Evolutionary conservation across 2,113 vertebrate genomes (phyloP).

Genomic region (Dryoscopus gambensis): DNA sequence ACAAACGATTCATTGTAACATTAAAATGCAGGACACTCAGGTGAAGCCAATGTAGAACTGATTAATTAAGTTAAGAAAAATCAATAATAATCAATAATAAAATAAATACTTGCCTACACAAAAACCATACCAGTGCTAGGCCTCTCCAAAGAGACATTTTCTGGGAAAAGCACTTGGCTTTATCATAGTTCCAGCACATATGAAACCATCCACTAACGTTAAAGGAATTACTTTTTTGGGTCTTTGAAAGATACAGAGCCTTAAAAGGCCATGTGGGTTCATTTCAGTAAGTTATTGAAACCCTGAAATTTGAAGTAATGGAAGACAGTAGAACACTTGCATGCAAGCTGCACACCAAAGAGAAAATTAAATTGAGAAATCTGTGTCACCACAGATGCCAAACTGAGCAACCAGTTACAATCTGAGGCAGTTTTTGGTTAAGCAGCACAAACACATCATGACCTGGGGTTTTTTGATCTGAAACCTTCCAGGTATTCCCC

Average conservation of each 20-base stretch:
- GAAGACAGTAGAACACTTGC: not conserved
- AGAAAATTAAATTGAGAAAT: not conserved
- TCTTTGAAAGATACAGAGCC: not conserved
- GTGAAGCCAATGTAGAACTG: not conserved
- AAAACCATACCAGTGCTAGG: not conserved
- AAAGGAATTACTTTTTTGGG: not conserved
- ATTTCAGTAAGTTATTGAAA: not conserved
- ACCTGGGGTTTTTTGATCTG: not conserved
- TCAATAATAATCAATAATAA: too few relatives aligned
- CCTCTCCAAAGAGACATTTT: not conserved
- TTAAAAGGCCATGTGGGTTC: not conserved
- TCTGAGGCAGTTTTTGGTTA: conserved; percentile 31
- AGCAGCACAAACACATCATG: not conserved
- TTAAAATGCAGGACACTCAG: not conserved
- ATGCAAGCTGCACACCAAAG: not conserved
- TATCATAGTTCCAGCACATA: fast-evolving
- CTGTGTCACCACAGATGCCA: not conserved
- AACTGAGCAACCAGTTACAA: not conserved
- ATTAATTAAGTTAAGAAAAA: not conserved
- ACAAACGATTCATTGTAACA: not conserved
- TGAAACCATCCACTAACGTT: not conserved
- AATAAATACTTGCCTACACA: too few relatives aligned
- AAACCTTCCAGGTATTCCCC: not conserved
- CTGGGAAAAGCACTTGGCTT: not conserved
- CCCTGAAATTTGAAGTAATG: not conserved